A percentile compares a stretch with the other conserved stretches of the same genome.
phyloP scores from a whole-genome alignment of 2,113 vertebrate genomes.

The Datnioides undecimradiatus region DNA sequence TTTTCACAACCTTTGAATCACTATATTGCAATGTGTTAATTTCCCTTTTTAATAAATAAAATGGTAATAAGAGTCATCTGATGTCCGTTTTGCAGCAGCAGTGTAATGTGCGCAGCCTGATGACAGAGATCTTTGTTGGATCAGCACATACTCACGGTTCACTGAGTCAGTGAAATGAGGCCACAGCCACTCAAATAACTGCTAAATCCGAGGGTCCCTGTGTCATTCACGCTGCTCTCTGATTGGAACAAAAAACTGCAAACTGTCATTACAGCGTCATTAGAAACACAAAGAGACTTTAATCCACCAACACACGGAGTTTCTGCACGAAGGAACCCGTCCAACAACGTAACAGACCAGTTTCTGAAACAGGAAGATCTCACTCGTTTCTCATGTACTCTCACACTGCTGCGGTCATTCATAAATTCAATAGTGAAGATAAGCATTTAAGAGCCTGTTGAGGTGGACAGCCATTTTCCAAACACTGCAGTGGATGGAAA shows the following conservation, averaged over 20 bases:
- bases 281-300: constrained; percentile 48
- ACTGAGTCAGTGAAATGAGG: constrained; percentile 71
- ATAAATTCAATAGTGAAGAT: background rate
- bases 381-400: background rate
- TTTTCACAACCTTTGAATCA: constrained; percentile 33
- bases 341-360: background rate
- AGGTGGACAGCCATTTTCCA: background rate
- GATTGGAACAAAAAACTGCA: constrained; percentile 26
- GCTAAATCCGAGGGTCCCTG: constrained; percentile 12
- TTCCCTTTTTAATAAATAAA: constrained; percentile 58
- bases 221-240: constrained; percentile 1
- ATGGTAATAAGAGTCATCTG: background rate
- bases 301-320: constrained; percentile 25
- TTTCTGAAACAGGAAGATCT: background rate
- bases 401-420: background rate
- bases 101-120: constrained; percentile 20
- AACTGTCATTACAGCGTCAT: constrained; percentile 32
- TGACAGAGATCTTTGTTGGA: constrained; percentile 51
- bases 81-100: constrained; percentile 28
- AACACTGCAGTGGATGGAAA: background rate
- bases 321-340: constrained; percentile 1
- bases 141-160: constrained; percentile 65
- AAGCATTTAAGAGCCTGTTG: background rate
- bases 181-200: constrained; percentile 40
- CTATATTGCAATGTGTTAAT: constrained; percentile 4